phyloP scores from a whole-genome alignment of 2,113 vertebrate genomes.

The Myanophis thanlyinensis region DNA sequence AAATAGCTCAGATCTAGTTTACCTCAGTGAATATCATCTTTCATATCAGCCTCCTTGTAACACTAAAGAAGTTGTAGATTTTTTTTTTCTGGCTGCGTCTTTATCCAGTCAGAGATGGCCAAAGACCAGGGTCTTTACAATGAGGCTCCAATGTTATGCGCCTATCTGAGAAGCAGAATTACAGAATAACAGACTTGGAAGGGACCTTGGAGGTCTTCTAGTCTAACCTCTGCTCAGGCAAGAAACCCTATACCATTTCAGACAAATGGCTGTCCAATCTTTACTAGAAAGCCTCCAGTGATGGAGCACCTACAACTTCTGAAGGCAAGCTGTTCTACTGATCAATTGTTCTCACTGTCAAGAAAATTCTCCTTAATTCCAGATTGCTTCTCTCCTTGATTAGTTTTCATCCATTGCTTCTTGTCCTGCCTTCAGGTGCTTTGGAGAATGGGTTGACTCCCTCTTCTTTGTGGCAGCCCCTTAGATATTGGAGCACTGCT shows the following conservation, averaged over 20 bases:
- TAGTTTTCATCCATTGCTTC: not conserved
- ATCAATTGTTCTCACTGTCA: not conserved
- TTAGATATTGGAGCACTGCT: not conserved
- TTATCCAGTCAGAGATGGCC: not conserved
- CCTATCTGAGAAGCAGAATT: not conserved
- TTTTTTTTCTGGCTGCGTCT: not conserved
- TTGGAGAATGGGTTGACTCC: not conserved
- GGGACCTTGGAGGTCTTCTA: not conserved
- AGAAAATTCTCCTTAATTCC: not conserved
- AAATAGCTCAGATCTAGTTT: not conserved
- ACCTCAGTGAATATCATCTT: not conserved
- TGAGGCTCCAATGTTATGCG: not conserved
- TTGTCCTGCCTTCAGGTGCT: not conserved
- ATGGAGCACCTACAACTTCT: not conserved
- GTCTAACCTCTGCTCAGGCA: not conserved
- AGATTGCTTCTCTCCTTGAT: not conserved
- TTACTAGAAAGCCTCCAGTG: not conserved
- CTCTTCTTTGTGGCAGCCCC: not conserved
- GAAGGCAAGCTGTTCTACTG: not conserved
- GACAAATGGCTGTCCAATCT: not conserved
- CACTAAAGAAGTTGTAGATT: not conserved
- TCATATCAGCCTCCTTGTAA: not conserved
- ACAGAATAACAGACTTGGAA: not conserved
- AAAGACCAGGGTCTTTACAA: not conserved
- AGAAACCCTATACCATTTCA: not conserved